Evolutionary conservation across 2,113 vertebrate genomes (phyloP), one percentile per base, ranked within the genome.

Genomic region (Channa argus): DNA sequence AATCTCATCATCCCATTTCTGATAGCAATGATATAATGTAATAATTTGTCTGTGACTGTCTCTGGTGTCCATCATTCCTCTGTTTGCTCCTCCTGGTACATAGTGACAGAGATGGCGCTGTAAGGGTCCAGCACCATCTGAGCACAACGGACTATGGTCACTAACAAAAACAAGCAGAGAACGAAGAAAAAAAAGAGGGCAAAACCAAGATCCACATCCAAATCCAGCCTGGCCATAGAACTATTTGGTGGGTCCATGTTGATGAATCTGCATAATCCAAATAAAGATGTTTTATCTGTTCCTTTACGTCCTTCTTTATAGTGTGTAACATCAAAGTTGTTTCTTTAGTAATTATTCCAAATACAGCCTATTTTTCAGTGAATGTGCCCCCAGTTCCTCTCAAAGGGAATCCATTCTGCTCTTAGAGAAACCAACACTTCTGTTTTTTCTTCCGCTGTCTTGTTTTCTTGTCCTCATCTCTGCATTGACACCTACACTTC

Each of bases 121-220:
- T 95, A 95, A 2, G 95, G 95, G 71, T 95, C 92, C 39, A 95
- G 76, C 10, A 95, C 94, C 84, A 95, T 92, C 73, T 93, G 91
- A 71, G 84, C 91, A 12, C 95, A 95, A 73, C 94, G 93, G 33
- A 95, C 74, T 3, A 95, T 88, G 10, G 93, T 93, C 74, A 85
- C 85, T 75, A 95, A 33, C 76, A 95, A 78, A 73, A 95, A 94
- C 55, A 94, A 79, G 59, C 94, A 94, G 45, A 95, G 94, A n/a
- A 95, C 79, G 49, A 82, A 84, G 54, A 95, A 87, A 82, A 94
- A 95, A 74, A 95, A 94, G n/a, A 94, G 66, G 10, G 92, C 94
- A 61, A 95, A 94, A 3, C 94, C 94, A 5, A 94, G 86, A 67
- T 95, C 95, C 69, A 94, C 91, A 8, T 95, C 94, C 37, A 95